phyloP scores from a whole-genome alignment of 1,140 invertebrate species.

The Thaumatotibia leucotreta region DNA sequence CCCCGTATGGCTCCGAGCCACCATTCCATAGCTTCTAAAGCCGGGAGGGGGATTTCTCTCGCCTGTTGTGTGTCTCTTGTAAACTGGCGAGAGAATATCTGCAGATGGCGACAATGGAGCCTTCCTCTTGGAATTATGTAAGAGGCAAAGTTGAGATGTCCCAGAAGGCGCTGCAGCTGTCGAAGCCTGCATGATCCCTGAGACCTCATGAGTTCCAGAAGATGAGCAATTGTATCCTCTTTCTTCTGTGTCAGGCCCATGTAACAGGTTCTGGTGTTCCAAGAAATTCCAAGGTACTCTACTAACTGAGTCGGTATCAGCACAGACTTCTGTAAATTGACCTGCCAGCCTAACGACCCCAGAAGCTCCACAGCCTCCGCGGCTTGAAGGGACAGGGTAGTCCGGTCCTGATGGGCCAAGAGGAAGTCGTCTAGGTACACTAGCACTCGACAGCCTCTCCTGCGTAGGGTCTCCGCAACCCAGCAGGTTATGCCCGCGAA shows the following conservation, averaged over 20 bases:
- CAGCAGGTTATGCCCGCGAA: conserved; percentile 18
- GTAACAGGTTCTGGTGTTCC: conserved; percentile 27
- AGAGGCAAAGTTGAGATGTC: conserved; percentile 1
- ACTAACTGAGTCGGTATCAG: conserved; percentile 25
- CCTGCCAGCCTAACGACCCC: conserved; percentile 19
- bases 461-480: conserved; percentile 21
- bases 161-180: background rate
- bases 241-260: conserved; percentile 11
- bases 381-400: conserved; percentile 17
- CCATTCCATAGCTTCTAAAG: conserved; percentile 21
- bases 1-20: conserved; percentile 21
- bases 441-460: conserved; percentile 12
- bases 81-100: conserved; percentile 15
- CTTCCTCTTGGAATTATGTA: conserved; percentile 74
- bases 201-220: conserved; percentile 37
- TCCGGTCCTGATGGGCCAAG: conserved; percentile 17
- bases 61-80: conserved; percentile 9
- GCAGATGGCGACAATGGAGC: conserved; percentile 20
- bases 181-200: no score
- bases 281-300: conserved; percentile 31
- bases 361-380: conserved; percentile 17
- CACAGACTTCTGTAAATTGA: conserved; percentile 20
- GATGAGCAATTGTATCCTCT: background rate
- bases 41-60: background rate
- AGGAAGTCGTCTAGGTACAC: conserved; percentile 25